Evolutionary conservation across 2,113 vertebrate species (phyloP).

Genomic region (Alouatta palliata): DNA sequence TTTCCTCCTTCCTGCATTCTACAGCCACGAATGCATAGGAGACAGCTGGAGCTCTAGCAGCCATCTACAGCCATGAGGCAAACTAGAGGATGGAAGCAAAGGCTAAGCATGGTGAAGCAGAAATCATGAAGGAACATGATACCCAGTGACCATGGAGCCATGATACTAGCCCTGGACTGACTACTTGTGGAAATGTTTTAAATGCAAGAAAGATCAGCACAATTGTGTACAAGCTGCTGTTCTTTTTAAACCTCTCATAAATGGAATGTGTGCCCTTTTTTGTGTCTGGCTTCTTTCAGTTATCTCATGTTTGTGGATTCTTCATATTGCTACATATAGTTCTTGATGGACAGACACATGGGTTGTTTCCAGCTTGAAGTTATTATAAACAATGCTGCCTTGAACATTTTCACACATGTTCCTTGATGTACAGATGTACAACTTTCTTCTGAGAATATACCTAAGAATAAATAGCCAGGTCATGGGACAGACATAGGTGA

Average conservation of each 20-base stretch:
- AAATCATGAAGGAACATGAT: not conserved
- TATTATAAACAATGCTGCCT: too few relatives aligned
- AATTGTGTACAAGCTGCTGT: not conserved
- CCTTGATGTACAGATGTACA: not conserved
- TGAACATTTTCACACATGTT: accelerated
- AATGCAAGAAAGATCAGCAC: not conserved
- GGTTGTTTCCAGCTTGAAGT: not conserved
- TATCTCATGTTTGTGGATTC: accelerated
- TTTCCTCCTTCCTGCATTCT: not conserved
- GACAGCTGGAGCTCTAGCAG: not conserved
- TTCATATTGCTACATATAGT: accelerated
- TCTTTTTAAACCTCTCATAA: not conserved
- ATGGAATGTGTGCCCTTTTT: not conserved
- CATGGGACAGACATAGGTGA: too few relatives aligned
- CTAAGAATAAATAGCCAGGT: not conserved
- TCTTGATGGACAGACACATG: not conserved
- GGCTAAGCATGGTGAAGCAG: not conserved
- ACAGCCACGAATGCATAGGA: not conserved
- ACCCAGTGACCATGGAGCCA: not conserved
- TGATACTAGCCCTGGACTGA: not conserved
- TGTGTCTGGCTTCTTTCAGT: too few relatives aligned
- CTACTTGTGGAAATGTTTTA: not conserved
- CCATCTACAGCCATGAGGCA: not conserved
- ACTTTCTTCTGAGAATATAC: not conserved
- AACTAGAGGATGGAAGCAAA: not conserved